Percentiles rank a stretch among this genome's conserved stretches.
These are phyloP conservation scores for Dipodomys spectabilis DNA, from an alignment of 2,113 vertebrate species.

Conservation along the genomic window DNA sequence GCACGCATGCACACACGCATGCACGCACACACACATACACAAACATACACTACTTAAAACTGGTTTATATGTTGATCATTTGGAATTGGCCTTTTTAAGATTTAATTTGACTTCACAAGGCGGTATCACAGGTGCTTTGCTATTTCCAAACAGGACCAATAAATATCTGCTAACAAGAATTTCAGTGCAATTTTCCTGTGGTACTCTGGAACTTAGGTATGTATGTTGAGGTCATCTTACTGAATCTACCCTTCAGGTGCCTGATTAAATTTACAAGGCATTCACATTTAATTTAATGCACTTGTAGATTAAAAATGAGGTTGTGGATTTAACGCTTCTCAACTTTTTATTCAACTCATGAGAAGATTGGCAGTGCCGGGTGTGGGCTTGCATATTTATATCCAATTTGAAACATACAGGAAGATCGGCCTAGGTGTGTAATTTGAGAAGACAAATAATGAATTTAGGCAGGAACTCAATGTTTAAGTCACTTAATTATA, in stretches of 20 bases:
- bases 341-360: neutral
- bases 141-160: conserved; percentile 21
- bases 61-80: conserved; percentile 12
- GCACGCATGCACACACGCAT: too few species aligned
- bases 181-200: neutral
- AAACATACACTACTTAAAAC: neutral
- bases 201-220: neutral
- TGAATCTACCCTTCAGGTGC: neutral
- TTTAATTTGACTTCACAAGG: neutral
- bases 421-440: neutral
- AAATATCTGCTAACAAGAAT: neutral
- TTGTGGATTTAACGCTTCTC: neutral
- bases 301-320: conserved; percentile 1
- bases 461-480: conserved; percentile 64
- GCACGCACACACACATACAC: too few species aligned
- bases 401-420: neutral
- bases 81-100: neutral
- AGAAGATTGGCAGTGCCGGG: neutral
- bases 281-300: conserved; percentile 45
- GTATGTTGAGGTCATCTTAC: conserved; percentile 45
- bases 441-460: conserved; percentile 66
- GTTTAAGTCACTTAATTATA: conserved; percentile 72
- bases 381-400: neutral
- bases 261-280: conserved; percentile 35
- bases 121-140: neutral